These are phyloP conservation scores for Rhinichthys osculus DNA, from an alignment of 2,797 vertebrate species.

Conservation along the genomic window DNA sequence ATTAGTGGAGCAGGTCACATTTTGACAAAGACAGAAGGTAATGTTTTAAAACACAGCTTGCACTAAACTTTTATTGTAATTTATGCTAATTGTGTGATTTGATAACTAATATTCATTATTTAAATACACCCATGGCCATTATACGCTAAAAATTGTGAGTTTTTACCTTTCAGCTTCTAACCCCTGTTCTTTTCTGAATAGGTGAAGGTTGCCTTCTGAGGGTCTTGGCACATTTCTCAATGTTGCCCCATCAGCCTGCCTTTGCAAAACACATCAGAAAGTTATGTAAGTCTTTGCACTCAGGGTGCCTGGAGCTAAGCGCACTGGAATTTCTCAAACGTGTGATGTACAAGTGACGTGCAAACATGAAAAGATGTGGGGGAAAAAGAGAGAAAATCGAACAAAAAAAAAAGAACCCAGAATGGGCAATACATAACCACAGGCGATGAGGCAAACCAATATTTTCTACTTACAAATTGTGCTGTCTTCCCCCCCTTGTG, in stretches of 20 bases:
- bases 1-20: neutral
- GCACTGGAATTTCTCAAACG: slow-evolving; percentile 62
- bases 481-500: slow-evolving; percentile 43
- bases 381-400: slow-evolving; percentile 52
- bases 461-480: slow-evolving; percentile 61
- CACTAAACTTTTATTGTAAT: neutral
- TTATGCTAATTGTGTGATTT: neutral
- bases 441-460: slow-evolving; percentile 60
- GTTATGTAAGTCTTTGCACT: slow-evolving; percentile 73
- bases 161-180: neutral
- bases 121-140: neutral
- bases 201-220: slow-evolving; percentile 33
- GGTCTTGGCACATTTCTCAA: slow-evolving; percentile 58
- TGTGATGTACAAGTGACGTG: slow-evolving; percentile 75
- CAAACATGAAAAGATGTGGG: slow-evolving; percentile 66
- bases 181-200: neutral
- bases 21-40: neutral
- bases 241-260: slow-evolving; percentile 23
- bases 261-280: slow-evolving; percentile 70
- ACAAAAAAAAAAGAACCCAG: slow-evolving; percentile 55
- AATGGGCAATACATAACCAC: slow-evolving; percentile 65
- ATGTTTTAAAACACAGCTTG: neutral
- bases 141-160: too few relatives aligned
- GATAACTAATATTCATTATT: neutral
- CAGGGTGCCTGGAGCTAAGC: slow-evolving; percentile 71